Evolutionary conservation across 2,888 invertebrate genomes (phyloP), one percentile per base, ranked within the genome.

Genomic region (Cosmia pyralina): DNA sequence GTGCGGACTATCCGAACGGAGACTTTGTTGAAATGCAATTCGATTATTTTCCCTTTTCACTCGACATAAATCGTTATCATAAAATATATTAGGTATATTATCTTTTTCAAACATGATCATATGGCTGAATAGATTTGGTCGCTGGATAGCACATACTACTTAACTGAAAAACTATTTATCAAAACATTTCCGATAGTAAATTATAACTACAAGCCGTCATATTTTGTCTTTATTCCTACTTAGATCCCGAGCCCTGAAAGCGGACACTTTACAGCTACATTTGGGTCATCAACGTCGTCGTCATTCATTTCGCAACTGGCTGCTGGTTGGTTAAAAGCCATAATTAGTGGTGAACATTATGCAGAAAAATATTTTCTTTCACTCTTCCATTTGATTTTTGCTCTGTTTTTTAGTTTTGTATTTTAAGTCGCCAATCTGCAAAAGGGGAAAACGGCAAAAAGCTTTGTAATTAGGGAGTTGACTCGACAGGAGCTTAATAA

Each of bases 401-500:
- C 57, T 72, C 68, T 62, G 60, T 68, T 81, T 85, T 82, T 78
- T 80, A 80, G 75, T 88, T 88, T 87, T 73, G 83, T 79, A 72
- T 81, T 89, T 86, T 85, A 87, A 88, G 85, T 86, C 76, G 81
- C 88, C 89, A 87, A 88, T 90, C 87, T 88, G 80, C 80, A 75
- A 84, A 85, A 86, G 82, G 78, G 86, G 85, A 83, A 87, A 75
- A 86, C 77, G 79, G 87, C 85, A 87, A 88, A 89, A 86, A 86
- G 88, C 88, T 89, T 84, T 86, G 90, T 89, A 89, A 92, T 92
- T 92, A 90, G 89, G 81, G 82, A 87, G 83, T 86, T 83, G 85
- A 87, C 87, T 89, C 87, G 89, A 88, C 89, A 89, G 87, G 73
- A 85, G 88, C 88, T 88, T 90, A 89, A 91, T 90, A 88, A 88